Percentiles rank a stretch among this genome's conserved stretches.
Conservation (phyloP, 2,113 vertebrate genomes). For the Phyllopteryx taeniolatus region DNA sequence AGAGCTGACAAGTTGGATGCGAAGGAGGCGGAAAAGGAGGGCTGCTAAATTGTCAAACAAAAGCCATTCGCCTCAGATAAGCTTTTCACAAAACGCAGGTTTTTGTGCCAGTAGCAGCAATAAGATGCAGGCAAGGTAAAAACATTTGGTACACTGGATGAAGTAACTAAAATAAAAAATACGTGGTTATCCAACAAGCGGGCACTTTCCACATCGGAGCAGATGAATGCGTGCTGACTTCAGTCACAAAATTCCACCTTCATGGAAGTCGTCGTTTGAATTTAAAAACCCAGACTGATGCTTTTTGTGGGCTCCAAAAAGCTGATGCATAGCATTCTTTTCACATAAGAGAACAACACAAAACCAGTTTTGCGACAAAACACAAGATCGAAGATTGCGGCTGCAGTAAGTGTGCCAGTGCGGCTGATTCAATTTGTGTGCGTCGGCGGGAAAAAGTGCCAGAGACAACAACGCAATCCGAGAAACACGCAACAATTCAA, state of each 20-base stretch:
- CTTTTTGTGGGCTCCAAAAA: background rate
- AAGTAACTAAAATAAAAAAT: too few relatives aligned
- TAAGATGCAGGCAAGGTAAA: background rate
- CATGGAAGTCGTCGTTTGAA: background rate
- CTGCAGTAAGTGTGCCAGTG: background rate
- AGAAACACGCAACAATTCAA: background rate
- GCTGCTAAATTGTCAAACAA: conserved; percentile 28
- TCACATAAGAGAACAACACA: background rate
- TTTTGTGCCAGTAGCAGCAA: conserved; percentile 6
- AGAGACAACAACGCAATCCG: background rate
- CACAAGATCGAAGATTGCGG: background rate
- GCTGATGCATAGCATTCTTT: background rate
- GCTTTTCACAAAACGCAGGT: conserved; percentile 29
- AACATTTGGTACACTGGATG: background rate
- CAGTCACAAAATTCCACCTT: background rate
- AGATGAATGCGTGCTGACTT: background rate
- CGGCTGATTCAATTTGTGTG: background rate
- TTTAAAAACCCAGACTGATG: background rate
- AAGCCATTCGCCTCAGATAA: conserved; percentile 27
- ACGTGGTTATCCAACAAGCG: too few relatives aligned
- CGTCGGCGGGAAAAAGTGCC: background rate
- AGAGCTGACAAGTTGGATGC: conserved; percentile 40
- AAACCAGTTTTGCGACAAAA: background rate
- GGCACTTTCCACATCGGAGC: too few relatives aligned
- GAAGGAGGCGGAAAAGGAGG: conserved; percentile 28